Evolutionary conservation across 2,888 invertebrate genomes (phyloP), one percentile per base, ranked within the genome.

Genomic region (Eumacrocentrus americanus): DNA sequence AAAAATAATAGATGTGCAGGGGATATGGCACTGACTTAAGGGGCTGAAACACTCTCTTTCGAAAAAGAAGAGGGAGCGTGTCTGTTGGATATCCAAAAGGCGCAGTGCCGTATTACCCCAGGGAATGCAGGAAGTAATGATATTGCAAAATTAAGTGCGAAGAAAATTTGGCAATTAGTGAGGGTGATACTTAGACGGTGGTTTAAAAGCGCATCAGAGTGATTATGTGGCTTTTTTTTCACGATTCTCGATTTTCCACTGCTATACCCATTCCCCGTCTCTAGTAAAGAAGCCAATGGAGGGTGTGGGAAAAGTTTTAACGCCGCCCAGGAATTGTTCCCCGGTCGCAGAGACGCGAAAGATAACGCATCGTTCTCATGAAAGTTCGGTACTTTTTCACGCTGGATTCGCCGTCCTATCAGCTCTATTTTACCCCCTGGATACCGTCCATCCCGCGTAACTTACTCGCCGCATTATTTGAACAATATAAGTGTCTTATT

Each of bases 151-250:
- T 80, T 79, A 77, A 78, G 76, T 76, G 73, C 72, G 73, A 75
- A 72, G 78, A 80, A 78, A 80, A 80, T 80, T 80, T 76, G 78
- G 78, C 76, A 80, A 80, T 80, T 79, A 79, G 76, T 73, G 71
- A 76, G 66, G 65, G 63, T 65, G 65, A 56, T 67, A 66, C 23
- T 38, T 12, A 35, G 34, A 16, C 12, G 14, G 42, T 29, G 47
- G 38, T 50, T 44, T 57, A 55, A 63, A 59, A 62, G 60, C 46
- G 58, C 54, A 22, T 16, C 53, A 56, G n/a, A 42, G 7, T 16
- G n/a, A 3, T 9, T 16, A 11, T 42, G n/a, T 37, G n/a, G 14
- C 7, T 44, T 20, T 42, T 46, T 46, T 14, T 23, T 6, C 6
- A 5, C 23, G n/a, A 46, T 46, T 12, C 4, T 22, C 22, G 50